Percentiles rank a stretch among this genome's conserved stretches.
These are phyloP conservation scores for Dromaius novaehollandiae DNA, from an alignment of 2,113 vertebrate species.

Conservation along the genomic window DNA sequence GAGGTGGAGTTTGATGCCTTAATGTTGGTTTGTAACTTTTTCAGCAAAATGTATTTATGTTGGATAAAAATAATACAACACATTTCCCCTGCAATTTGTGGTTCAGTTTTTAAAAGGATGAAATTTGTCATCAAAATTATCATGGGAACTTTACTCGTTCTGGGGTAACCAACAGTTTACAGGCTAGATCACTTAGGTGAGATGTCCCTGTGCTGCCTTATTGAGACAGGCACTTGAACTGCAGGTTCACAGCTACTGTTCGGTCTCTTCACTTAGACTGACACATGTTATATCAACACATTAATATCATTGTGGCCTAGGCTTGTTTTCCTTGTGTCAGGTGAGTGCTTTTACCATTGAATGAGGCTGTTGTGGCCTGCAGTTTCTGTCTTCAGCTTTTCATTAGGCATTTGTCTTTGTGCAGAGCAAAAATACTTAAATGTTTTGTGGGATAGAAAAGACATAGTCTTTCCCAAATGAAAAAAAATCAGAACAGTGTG, in stretches of 20 bases:
- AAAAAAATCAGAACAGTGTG: background rate
- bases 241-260: slow-evolving; percentile 22
- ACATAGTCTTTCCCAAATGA: background rate
- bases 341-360: background rate
- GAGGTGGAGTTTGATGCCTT: background rate
- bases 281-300: background rate
- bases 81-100: background rate
- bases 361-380: background rate
- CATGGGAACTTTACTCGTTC: background rate
- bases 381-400: slow-evolving; percentile 27
- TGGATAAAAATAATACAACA: background rate
- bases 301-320: background rate
- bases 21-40: background rate
- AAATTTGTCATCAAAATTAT: background rate
- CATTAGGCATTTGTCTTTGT: background rate
- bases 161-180: background rate
- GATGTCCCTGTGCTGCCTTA: background rate
- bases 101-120: background rate
- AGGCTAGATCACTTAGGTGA: background rate
- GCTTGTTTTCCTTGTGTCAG: slow-evolving; percentile 21
- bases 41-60: background rate
- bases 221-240: background rate
- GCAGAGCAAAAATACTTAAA: background rate
- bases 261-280: background rate
- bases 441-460: background rate